Evolutionary conservation across 2,888 invertebrate genomes (phyloP), one percentile per base, ranked within the genome.

Genomic region (Euplexia lucipara): DNA sequence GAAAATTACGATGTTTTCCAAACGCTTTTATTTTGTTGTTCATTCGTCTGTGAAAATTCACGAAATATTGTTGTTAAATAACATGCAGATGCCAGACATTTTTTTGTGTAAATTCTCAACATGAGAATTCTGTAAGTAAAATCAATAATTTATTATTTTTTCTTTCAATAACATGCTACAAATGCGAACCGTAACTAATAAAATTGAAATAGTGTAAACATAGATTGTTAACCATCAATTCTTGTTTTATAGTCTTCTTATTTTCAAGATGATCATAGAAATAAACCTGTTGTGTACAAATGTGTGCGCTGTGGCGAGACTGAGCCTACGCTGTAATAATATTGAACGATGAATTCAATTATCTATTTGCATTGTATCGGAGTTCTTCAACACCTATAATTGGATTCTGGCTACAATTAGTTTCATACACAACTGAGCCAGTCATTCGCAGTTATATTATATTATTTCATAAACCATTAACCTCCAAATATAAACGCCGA

Each of bases 1-100:
- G 85, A 87, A 89, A 89, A 91, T 90, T 90, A 91, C 89, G 88
- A 88, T 89, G 90, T 88, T 91, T 87, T 88, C 82, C 81, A 78
- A 86, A 82, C 72, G 69, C 70, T 83, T 83, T 79, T 84, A 82
- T 83, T 83, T 84, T 83, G 79, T 79, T 83, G 74, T 80, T 82
- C 77, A 77, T 78, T 79, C 75, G 64, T 68, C 53, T 70, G 74
- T 65, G 63, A 30, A 59, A 67, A 71, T 71, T 64, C 53, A 54
- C 47, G 57, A 65, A 66, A 69, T 52, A 65, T 62, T 60, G 34
- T 34, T 51, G 48, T 42, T 54, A 56, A 60, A 66, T 67, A 68
- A 59, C 22, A 45, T 56, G 39, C 52, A 52, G 47, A 62, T 52
- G 39, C 45, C 53, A 44, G 49, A 35, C 52, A 64, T 52, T 52